These are phyloP conservation scores for Notoglanidium macrostoma DNA, from an alignment of 2,797 vertebrate genomes.

Conservation along the genomic window DNA sequence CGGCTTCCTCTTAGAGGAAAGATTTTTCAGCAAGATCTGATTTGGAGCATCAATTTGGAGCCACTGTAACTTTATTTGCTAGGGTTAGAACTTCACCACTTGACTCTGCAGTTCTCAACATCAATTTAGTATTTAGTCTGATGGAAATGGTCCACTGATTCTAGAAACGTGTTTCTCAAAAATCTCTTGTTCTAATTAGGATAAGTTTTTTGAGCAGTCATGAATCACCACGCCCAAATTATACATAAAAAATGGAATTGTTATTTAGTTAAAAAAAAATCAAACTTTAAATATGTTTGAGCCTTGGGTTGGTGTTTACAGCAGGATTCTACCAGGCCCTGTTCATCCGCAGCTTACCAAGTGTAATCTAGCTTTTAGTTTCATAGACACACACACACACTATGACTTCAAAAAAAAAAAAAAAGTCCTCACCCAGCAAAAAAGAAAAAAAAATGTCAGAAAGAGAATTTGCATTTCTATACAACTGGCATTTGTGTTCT, in stretches of 20 bases:
- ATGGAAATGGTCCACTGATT: background rate
- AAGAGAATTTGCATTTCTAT: constrained; percentile 49
- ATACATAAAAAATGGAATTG: background rate
- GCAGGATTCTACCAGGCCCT: constrained; percentile 21
- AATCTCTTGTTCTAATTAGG: background rate
- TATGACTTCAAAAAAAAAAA: constrained; percentile 6
- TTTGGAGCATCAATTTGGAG: constrained; percentile 8
- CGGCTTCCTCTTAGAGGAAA: constrained; percentile 28
- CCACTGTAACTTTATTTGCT: constrained; percentile 19
- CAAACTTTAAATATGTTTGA: background rate
- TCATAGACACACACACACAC: constrained; percentile 35
- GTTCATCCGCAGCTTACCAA: constrained; percentile 22
- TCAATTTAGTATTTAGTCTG: background rate
- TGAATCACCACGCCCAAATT: background rate
- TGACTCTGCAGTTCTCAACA: background rate
- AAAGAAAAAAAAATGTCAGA: constrained; percentile 20
- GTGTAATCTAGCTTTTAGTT: constrained; percentile 31
- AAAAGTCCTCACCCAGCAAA: constrained; percentile 32
- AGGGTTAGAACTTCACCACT: background rate
- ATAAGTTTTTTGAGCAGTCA: background rate
- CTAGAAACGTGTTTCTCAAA: background rate
- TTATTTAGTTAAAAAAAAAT: background rate
- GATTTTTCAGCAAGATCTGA: constrained; percentile 38
- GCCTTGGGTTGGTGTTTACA: constrained; percentile 21
- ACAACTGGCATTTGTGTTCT: constrained; percentile 55